These are phyloP conservation scores for Xenentodon cancila DNA, from an alignment of 2,797 vertebrate species.

Conservation along the genomic window DNA sequence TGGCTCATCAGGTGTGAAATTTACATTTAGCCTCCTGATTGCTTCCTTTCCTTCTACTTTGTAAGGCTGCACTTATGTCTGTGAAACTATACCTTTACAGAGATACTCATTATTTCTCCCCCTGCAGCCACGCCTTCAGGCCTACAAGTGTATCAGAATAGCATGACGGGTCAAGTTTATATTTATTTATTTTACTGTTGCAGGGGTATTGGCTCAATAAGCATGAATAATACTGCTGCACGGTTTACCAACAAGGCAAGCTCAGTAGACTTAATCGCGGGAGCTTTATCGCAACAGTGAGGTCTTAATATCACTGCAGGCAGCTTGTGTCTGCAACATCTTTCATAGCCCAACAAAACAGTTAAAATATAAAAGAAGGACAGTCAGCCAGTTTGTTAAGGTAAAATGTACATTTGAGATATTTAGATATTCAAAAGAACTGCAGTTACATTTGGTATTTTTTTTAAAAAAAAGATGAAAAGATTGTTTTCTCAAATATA, in stretches of 20 bases:
- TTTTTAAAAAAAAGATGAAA: too few relatives aligned
- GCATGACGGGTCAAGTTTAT: constrained; percentile 11
- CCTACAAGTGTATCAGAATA: constrained; percentile 33
- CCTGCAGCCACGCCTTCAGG: constrained; percentile 38
- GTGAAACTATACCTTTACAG: constrained; percentile 17
- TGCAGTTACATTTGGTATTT: too few relatives aligned
- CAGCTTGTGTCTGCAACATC: not conserved
- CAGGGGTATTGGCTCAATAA: constrained; percentile 9
- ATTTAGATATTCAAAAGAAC: too few relatives aligned
- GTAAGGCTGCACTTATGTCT: constrained; percentile 17
- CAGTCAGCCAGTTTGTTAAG: not conserved
- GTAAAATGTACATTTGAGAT: too few relatives aligned
- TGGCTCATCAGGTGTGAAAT: constrained; percentile 54
- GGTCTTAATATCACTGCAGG: constrained; percentile 7
- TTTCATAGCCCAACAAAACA: too few relatives aligned
- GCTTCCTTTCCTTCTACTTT: constrained; percentile 19
- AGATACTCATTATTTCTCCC: constrained; percentile 53
- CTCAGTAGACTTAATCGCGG: constrained; percentile 11
- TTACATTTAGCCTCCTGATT: constrained; percentile 37
- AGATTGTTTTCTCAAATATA: too few relatives aligned
- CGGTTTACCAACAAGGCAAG: constrained; percentile 14
- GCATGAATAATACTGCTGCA: constrained; percentile 16
- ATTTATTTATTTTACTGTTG: constrained; percentile 31
- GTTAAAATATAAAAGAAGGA: too few relatives aligned
- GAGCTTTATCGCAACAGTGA: constrained; percentile 12